Conservation (phyloP, 53 echinoderm and acorn worm genomes). For the Mesocentrotus franciscanus region DNA sequence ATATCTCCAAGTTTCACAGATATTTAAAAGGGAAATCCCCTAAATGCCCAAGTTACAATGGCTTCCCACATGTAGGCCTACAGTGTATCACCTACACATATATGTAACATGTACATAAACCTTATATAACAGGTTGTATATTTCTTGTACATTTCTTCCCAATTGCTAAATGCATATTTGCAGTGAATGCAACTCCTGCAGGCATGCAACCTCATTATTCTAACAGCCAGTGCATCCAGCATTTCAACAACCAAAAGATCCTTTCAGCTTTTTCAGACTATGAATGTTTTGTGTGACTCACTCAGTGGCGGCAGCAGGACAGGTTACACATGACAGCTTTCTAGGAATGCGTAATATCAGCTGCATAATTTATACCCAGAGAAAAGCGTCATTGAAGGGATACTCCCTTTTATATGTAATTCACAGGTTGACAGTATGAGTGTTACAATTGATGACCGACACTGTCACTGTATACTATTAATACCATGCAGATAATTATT, state of each 20-base stretch:
- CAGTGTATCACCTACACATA: not conserved
- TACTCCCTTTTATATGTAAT: slow-evolving; percentile 17
- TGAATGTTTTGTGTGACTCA: slow-evolving; percentile 30
- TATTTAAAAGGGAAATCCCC: not conserved
- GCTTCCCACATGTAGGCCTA: not conserved
- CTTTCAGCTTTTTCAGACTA: not conserved
- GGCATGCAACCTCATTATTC: slow-evolving; percentile 16
- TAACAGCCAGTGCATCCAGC: not conserved
- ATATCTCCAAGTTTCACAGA: not conserved
- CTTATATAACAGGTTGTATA: not conserved
- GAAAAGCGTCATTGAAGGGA: slow-evolving; percentile 8
- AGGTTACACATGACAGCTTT: slow-evolving; percentile 43
- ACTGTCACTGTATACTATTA: not conserved
- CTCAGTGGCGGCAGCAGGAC: not conserved
- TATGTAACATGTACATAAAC: not conserved
- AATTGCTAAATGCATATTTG: not conserved
- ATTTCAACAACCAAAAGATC: not conserved
- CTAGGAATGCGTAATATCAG: slow-evolving; percentile 45
- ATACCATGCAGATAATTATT: too few species aligned
- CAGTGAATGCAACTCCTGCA: not conserved
- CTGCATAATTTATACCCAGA: slow-evolving; percentile 31
- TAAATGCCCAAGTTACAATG: not conserved
- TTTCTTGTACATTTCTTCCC: not conserved
- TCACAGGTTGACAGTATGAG: not conserved
- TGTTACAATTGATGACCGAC: not conserved